phyloP scores from a whole-genome alignment of 2,113 vertebrate genomes.

The Xyrauchen texanus region DNA sequence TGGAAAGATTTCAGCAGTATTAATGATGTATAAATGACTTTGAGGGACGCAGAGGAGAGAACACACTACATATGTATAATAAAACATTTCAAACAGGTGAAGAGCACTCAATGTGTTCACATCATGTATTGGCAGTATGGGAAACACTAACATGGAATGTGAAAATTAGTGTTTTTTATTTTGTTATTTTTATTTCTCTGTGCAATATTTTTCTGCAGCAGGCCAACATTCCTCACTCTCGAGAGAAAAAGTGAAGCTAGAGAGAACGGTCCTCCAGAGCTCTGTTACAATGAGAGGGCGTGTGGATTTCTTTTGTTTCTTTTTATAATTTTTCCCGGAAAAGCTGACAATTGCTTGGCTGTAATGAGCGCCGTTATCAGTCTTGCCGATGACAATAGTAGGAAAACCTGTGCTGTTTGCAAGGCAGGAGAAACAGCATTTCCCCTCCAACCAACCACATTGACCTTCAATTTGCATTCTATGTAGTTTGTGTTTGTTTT shows the following conservation, averaged over 20 bases:
- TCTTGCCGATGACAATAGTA: constrained; percentile 93
- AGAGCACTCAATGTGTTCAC: constrained; percentile 2
- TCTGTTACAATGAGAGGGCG: constrained; percentile 62
- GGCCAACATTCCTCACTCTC: constrained; percentile 48
- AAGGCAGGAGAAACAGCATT: constrained; percentile 83
- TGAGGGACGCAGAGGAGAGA: not conserved
- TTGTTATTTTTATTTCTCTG: not conserved
- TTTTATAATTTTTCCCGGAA: constrained; percentile 99
- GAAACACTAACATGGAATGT: constrained; percentile 24
- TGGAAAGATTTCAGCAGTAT: too few relatives aligned
- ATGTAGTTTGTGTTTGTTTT: constrained; percentile 39
- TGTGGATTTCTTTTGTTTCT: constrained; percentile 95
- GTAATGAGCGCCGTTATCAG: constrained; percentile 96
- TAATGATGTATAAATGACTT: too few relatives aligned
- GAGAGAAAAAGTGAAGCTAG: not conserved
- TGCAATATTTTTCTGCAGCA: constrained; percentile 22
- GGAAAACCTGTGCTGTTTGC: constrained; percentile 91
- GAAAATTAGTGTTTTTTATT: not conserved
- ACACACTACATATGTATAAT: not conserved
- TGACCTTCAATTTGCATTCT: constrained; percentile 62
- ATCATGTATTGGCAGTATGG: not conserved
- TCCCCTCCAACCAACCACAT: constrained; percentile 51
- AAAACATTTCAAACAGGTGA: constrained; percentile 2
- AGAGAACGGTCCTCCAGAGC: constrained; percentile 6
- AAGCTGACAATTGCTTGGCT: constrained; percentile 95